Evolutionary conservation across 2,888 invertebrate genomes (phyloP), one percentile per base, ranked within the genome.

Genomic region (Lymantria dispar): DNA sequence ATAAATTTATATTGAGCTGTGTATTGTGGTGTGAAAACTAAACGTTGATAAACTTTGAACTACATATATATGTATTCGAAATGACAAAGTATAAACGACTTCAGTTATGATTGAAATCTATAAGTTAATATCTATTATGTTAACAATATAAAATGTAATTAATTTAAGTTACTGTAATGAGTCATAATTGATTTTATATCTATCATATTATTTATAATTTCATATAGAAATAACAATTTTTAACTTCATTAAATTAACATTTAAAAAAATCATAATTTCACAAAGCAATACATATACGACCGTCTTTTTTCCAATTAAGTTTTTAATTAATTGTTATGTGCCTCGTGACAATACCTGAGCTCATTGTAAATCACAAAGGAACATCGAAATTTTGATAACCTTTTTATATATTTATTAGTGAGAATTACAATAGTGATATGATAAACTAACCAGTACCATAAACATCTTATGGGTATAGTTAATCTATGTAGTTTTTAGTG

Each of bases 371-470:
- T 72, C 73, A 74, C 58, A 66, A 68, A 68, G 51, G 57, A 73
- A 82, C 85, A 86, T 85, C 85, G 87, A 85, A 85, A 62, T 76
- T 79, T 80, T 78, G 68, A 67, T 68, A 78, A 54, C 68, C 69
- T 70, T 76, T 74, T 78, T 76, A 68, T 71, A 70, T 14, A 8
- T 40, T 52, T 56, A 61, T 48, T 76, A 80, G 77, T 75, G 72
- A 75, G 70, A 75, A 70, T 70, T 60, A 56, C 65, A 62, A 70
- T 73, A 78, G 68, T 74, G 62, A 72, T 71, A 71, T 56, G 69
- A 22, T 63, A 69, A 74, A 67, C 66, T 72, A 64, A 68, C 62
- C 64, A 64, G 70, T 71, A 72, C 70, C 74, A 76, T 68, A 68
- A 66, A 62, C 64, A 71, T 61, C 62, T 62, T 70, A 66, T 62